Evolutionary conservation across 2,888 invertebrate genomes (phyloP).

Genomic region (Aporophyla nigra): DNA sequence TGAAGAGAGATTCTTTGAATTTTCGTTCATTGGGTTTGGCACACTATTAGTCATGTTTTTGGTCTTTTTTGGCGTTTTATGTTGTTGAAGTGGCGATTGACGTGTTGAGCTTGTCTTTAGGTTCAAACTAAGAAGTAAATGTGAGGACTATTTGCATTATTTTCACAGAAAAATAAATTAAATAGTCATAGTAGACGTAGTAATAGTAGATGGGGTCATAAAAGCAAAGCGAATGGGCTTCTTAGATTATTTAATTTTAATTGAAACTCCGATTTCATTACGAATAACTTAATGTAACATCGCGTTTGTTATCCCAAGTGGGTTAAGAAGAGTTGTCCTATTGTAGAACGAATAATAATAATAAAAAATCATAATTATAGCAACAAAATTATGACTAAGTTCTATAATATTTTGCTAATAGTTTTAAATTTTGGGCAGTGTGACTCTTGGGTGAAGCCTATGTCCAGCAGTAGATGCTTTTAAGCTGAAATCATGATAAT

Average conservation of each 20-base stretch:
- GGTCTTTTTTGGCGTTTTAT: neutral
- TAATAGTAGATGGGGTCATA: neutral
- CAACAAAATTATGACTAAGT: neutral
- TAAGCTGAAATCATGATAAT: neutral
- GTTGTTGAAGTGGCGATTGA: neutral
- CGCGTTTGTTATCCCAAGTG: too few species aligned
- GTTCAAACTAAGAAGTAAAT: neutral
- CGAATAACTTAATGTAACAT: neutral
- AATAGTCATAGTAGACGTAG: neutral
- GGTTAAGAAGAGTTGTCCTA: neutral
- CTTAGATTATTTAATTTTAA: neutral
- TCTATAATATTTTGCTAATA: neutral
- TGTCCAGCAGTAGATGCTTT: neutral
- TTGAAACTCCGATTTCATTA: neutral
- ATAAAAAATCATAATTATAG: neutral
- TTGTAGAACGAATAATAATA: neutral
- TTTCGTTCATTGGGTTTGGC: slow-evolving; percentile 35
- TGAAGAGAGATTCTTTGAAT: slow-evolving; percentile 6
- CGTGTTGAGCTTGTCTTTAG: neutral
- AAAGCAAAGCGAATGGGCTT: neutral
- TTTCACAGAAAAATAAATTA: neutral
- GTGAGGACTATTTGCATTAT: neutral
- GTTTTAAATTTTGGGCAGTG: neutral
- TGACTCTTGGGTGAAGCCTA: neutral
- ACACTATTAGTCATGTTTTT: slow-evolving; percentile 21